phyloP scores from a whole-genome alignment of 2,888 invertebrate species.

The Alcis repandata region DNA sequence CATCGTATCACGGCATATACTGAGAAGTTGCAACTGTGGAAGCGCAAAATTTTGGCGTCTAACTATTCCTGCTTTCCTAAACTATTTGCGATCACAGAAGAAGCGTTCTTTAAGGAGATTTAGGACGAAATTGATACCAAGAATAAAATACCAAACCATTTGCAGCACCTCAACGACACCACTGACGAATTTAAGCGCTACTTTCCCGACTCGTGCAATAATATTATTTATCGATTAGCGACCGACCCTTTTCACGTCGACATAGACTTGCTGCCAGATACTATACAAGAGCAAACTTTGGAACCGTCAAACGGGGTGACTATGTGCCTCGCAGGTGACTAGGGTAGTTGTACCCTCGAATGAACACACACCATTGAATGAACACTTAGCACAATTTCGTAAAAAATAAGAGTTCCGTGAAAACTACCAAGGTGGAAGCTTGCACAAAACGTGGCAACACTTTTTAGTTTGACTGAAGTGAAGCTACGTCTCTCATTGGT shows the following conservation, averaged over 20 bases:
- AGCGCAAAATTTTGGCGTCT: conserved; percentile 33
- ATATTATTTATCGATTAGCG: no score
- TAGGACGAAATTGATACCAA: no score
- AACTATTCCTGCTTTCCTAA: conserved; percentile 25
- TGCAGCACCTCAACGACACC: no score
- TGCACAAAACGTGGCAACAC: conserved; percentile 9
- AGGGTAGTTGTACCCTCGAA: no score
- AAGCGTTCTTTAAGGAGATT: conserved; percentile 32
- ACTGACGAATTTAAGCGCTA: no score
- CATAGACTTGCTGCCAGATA: no score
- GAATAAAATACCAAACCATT: no score
- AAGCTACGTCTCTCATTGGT: neutral
- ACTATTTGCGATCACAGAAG: neutral
- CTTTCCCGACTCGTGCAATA: no score
- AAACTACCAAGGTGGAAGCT: conserved; percentile 4
- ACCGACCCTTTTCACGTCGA: no score
- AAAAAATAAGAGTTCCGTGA: conserved; percentile 6
- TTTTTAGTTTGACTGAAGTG: conserved; percentile 7
- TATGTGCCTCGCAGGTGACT: no score
- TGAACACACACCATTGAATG: conserved; percentile 2
- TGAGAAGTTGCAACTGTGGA: conserved; percentile 44
- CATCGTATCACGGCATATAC: conserved; percentile 19
- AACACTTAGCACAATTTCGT: conserved; percentile 32
- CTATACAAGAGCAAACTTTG: no score
- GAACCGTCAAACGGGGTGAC: no score